Base-by-base conservation (phyloP, 2,888 invertebrate genomes). In the Beris morrisii region DNA sequence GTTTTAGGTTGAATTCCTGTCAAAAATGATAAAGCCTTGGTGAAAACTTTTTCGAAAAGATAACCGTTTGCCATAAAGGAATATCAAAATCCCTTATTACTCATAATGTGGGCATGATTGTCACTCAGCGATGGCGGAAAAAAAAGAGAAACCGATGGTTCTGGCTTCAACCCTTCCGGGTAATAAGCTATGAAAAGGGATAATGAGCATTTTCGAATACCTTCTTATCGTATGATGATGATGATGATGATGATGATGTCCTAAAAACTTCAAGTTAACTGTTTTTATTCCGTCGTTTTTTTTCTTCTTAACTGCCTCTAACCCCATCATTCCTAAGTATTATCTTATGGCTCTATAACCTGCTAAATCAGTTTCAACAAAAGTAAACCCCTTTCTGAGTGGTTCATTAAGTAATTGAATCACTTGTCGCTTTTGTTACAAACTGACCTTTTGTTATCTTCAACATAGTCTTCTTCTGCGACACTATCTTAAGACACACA, bases 361-460 rank as follows among this genome's bases (percentile, higher is more conserved):
- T 44, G 44, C 9, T 6, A 59, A 7, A 59, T 12, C 9, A 50
- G 32, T 59, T 48, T 50, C 59, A 50, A 22, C 13, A 12, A 52
- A 50, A 50, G n/a, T 15, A 38, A 61, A 61, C 61, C 52, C 58
- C 43, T 32, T 61, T 38, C n/a, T 38, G 32, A 52, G 61, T 52
- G 50, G 38, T 61, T 52, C 52, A 61, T 61, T 52, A 38, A 38
- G 43, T 61, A 61, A 61, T 52, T 61, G 61, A 61, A 61, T 61
- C 61, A 61, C 38, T 61, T 50, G 61, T 50, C 30, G 15, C 52
- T 38, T 61, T 61, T 61, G 52, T 52, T 32, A 52, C 43, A 50
- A 52, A 61, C 50, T 61, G 61, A 61, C 61, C 61, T 61, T 61
- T 61, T 61, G 61, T 22, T 22, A 22, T 38, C 38, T 38, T 38